Percentiles rank a stretch among this genome's conserved stretches.
These are phyloP conservation scores for Apocheima hispidaria DNA, from an alignment of 2,888 invertebrate genomes.

Conservation along the genomic window DNA sequence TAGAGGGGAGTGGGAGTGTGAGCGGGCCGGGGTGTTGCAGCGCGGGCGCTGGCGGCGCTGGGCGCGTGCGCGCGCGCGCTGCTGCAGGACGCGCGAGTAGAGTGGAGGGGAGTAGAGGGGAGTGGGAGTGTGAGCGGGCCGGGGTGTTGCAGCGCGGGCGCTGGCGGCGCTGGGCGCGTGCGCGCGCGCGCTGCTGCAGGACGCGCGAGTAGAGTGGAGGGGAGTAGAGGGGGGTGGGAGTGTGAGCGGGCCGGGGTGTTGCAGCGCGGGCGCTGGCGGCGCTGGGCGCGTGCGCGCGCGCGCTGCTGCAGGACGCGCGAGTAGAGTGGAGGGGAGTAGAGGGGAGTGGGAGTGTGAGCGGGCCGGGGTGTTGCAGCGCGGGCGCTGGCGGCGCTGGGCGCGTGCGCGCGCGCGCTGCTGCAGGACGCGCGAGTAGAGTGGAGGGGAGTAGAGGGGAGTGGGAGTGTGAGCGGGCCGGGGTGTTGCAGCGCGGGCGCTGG, in stretches of 20 bases:
- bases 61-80: constrained; percentile 92
- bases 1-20: background rate
- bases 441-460: too few relatives aligned
- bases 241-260: background rate
- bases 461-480: background rate
- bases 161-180: constrained; percentile 91
- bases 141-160: constrained; percentile 76
- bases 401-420: constrained; percentile 92
- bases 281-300: constrained; percentile 91
- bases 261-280: constrained; percentile 88
- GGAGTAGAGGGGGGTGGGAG: background rate
- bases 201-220: too few relatives aligned
- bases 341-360: background rate
- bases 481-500: constrained; percentile 85
- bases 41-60: constrained; percentile 91
- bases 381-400: constrained; percentile 91
- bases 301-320: constrained; percentile 97
- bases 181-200: constrained; percentile 94
- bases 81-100: constrained; percentile 97
- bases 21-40: constrained; percentile 13
- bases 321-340: too few relatives aligned
- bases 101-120: too few relatives aligned
- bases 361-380: constrained; percentile 61
- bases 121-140: background rate
- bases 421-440: constrained; percentile 98